A percentile compares a stretch with the other conserved stretches of the same genome.
These are phyloP conservation scores for Myopa testacea DNA, from an alignment of 2,888 invertebrate species.

Conservation along the genomic window DNA sequence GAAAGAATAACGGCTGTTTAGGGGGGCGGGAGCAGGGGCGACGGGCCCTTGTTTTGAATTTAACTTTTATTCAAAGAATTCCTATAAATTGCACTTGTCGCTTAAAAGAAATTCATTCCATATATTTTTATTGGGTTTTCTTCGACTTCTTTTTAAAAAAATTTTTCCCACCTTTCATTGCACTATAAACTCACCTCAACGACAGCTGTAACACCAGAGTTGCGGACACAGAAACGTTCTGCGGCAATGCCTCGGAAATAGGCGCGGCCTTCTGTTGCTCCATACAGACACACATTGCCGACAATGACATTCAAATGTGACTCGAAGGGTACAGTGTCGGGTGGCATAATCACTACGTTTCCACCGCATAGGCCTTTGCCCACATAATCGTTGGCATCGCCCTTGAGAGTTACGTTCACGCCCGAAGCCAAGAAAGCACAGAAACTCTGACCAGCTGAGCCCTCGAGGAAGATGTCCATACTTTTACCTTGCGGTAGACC, in stretches of 20 bases:
- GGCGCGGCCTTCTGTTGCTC: slow-evolving; percentile 93
- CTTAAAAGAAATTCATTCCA: too few relatives aligned
- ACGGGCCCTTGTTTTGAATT: background rate
- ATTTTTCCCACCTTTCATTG: background rate
- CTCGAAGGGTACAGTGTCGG: slow-evolving; percentile 84
- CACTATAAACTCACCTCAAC: slow-evolving; percentile 77
- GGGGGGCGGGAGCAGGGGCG: too few relatives aligned
- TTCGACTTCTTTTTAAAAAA: background rate
- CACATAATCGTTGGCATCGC: slow-evolving; percentile 99
- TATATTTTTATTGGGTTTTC: too few relatives aligned
- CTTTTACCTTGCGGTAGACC: slow-evolving; percentile 83
- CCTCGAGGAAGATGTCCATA: slow-evolving; percentile 85
- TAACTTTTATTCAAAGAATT: too few relatives aligned
- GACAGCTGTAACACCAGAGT: slow-evolving; percentile 95
- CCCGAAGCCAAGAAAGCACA: slow-evolving; percentile 96
- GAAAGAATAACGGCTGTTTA: background rate
- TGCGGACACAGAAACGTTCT: slow-evolving; percentile 97
- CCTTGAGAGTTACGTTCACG: slow-evolving; percentile 89
- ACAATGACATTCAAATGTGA: slow-evolving; percentile 97
- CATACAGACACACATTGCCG: slow-evolving; percentile 98
- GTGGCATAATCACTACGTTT: slow-evolving; percentile 91
- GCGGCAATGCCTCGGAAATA: slow-evolving; percentile 97
- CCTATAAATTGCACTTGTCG: too few relatives aligned
- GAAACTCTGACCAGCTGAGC: slow-evolving; percentile 99
- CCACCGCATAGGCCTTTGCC: slow-evolving; percentile 97